These are phyloP conservation scores for Microcebus tavaratra DNA, from an alignment of 2,113 vertebrate species.

Conservation along the genomic window DNA sequence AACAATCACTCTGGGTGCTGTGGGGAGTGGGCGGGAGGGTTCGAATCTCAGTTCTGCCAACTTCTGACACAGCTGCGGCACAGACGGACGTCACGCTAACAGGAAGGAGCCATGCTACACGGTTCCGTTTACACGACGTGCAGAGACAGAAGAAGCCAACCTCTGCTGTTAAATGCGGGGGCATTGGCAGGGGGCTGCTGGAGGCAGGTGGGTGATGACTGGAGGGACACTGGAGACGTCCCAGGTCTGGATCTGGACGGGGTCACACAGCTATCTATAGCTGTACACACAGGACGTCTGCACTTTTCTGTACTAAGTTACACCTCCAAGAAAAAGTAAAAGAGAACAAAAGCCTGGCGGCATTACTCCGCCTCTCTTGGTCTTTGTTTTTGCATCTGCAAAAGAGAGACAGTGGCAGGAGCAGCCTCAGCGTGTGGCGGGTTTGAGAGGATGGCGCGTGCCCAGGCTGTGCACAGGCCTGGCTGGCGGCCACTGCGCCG, in stretches of 20 bases:
- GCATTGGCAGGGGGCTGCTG: fast-evolving
- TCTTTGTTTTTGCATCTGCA: background rate
- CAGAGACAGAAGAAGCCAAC: background rate
- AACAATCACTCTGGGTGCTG: background rate
- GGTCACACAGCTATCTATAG: fast-evolving
- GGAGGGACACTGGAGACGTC: background rate
- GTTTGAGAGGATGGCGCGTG: background rate
- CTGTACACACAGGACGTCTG: background rate
- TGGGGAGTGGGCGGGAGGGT: background rate
- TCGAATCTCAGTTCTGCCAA: background rate
- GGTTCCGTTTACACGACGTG: fast-evolving
- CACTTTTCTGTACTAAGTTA: background rate
- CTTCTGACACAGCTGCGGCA: background rate
- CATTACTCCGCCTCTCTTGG: background rate
- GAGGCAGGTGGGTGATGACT: fast-evolving
- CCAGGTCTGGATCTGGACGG: background rate
- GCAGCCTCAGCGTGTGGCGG: background rate
- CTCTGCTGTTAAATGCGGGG: background rate
- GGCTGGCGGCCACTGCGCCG: fast-evolving
- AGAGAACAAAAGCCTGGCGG: background rate
- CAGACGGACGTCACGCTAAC: fast-evolving
- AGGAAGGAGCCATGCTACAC: fast-evolving
- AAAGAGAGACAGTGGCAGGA: background rate
- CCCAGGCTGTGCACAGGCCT: fast-evolving
- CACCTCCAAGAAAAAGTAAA: background rate